Base-by-base conservation (phyloP, 2,888 invertebrate species). In the Pyrrhosoma nymphula region DNA sequence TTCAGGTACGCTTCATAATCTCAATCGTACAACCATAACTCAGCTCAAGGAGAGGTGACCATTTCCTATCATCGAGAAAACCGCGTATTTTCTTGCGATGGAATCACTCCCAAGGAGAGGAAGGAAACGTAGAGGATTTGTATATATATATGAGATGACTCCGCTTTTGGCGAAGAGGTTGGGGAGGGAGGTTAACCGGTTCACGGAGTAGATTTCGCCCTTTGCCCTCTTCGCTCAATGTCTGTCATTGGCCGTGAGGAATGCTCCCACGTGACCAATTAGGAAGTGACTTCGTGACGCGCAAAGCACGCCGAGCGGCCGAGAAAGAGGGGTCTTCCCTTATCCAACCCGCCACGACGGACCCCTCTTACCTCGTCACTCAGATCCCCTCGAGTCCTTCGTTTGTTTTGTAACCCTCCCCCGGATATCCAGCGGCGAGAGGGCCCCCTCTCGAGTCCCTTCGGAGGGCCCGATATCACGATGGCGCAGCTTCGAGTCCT, bases 201-300 rank as follows among this genome's bases (percentile, higher is more conserved):
- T 93, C 47, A 47, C 47, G 47, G 47, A 75, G 93, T 69, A 18
- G 69, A 93, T 69, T 47, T 47, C 75, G 75, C 93, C 93, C 93
- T 93, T 47, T 69, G 69, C 69, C 93, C 93, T 39, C 91, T 60
- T 47, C 23, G 35, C 47, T 55, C 47, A 47, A 63, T 75, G 63
- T 47, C 69, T 93, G 93, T 93, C 93, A 26, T 60, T 93, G 93
- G 63, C 93, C 93, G 14, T 47, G 93, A 93, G 93, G 93, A 93
- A 93, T 93, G 93, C 93, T 6, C 30, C 26, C 93, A 47, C 47
- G 93, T 63, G 93, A 93, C 93, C 93, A 93, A 93, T 47, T 75
- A 26, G 93, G 89, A 89, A 39, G n/a, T 75, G 93, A 75, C 93
- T 47, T 69, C 75, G 23, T 75, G 69, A 47, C n/a, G 69, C n/a